Evolutionary conservation across 1,140 invertebrate genomes (phyloP).

Genomic region (Leptestheria dahalacensis): DNA sequence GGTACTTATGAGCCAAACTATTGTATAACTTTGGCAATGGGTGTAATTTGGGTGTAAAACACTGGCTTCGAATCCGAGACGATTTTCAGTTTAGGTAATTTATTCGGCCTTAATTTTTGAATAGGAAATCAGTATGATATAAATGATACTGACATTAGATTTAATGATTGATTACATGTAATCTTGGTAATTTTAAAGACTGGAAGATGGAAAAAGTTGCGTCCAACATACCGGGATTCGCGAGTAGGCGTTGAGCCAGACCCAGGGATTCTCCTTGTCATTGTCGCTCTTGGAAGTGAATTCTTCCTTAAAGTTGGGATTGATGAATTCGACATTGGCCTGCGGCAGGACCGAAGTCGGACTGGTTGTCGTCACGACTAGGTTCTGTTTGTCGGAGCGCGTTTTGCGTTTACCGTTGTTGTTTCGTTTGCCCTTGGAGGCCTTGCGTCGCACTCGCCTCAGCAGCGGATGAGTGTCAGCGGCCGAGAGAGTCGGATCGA

Average conservation of each 20-base stretch:
- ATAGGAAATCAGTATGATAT: too few species aligned
- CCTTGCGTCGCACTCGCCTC: not conserved
- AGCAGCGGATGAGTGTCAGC: not conserved
- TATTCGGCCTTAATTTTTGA: too few species aligned
- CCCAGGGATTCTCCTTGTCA: slow-evolving; percentile 18
- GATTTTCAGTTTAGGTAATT: too few species aligned
- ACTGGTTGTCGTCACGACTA: not conserved
- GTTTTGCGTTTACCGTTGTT: slow-evolving; percentile 1
- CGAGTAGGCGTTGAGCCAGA: slow-evolving; percentile 26
- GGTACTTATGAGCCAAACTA: too few species aligned
- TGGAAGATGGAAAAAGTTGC: too few species aligned
- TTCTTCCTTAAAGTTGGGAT: slow-evolving; percentile 16
- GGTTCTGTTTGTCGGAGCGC: slow-evolving; percentile 5
- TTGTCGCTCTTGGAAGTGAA: slow-evolving; percentile 6
- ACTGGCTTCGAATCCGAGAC: too few species aligned
- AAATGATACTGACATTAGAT: too few species aligned
- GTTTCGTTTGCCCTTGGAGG: not conserved
- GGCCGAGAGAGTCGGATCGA: not conserved
- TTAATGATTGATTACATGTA: too few species aligned
- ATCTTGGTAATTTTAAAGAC: too few species aligned
- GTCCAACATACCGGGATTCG: slow-evolving; percentile 24
- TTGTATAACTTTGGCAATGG: too few species aligned
- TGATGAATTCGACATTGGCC: slow-evolving; percentile 17
- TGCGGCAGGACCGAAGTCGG: not conserved
- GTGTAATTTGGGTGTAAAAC: too few species aligned